These are phyloP conservation scores for Oscheius sp. DNA, from an alignment of 2,888 invertebrate species.

Conservation along the genomic window DNA sequence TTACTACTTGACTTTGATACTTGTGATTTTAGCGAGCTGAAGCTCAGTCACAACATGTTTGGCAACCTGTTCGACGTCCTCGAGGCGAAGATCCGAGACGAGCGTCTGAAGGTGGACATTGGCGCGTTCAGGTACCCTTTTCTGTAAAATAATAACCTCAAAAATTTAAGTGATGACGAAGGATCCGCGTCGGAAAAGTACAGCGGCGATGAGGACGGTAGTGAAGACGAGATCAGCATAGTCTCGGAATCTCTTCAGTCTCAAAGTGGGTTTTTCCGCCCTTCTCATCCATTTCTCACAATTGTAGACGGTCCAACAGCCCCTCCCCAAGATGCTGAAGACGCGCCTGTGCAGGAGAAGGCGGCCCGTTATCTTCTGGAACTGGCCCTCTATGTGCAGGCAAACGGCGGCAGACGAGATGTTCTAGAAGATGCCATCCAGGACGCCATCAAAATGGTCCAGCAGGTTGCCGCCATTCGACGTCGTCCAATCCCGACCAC, in stretches of 20 bases:
- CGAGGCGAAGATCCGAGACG: conserved; percentile 2
- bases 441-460: conserved; percentile 43
- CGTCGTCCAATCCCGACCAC: conserved; percentile 48
- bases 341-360: conserved; percentile 43
- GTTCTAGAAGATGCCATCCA: conserved; percentile 35
- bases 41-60: conserved; percentile 50
- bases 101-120: conserved; percentile 33
- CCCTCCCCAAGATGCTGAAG: conserved; percentile 38
- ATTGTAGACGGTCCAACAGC: too few relatives aligned
- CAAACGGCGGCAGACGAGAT: conserved; percentile 7
- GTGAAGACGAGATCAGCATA: neutral
- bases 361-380: conserved; percentile 40
- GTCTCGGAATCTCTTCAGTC: too few relatives aligned
- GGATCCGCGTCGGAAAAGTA: conserved; percentile 5
- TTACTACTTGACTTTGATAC: conserved; percentile 34
- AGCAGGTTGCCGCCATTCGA: conserved; percentile 37
- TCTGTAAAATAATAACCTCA: neutral
- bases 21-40: neutral
- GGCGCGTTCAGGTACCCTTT: conserved; percentile 44
- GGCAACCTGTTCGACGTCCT: conserved; percentile 47
- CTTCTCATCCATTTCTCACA: too few relatives aligned
- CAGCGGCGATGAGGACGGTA: conserved; percentile 11
- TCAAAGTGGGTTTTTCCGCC: too few relatives aligned
- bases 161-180: conserved; percentile 26
- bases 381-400: conserved; percentile 31